Conservation (phyloP, 2,888 invertebrate genomes). For the Caenorhabditis afra region DNA sequence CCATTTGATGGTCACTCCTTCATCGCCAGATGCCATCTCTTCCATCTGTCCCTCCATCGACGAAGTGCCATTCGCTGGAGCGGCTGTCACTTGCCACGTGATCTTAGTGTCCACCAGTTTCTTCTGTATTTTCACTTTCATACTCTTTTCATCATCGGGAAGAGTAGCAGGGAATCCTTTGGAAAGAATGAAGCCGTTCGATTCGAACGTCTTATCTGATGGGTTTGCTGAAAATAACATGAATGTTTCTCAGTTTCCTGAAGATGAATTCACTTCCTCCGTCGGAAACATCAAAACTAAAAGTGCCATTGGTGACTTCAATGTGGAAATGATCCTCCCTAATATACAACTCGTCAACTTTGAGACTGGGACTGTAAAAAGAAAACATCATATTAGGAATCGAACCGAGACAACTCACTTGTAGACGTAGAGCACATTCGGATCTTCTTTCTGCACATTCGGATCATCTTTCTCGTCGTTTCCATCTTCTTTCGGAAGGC, state of each 20-base stretch:
- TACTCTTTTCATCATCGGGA: background rate
- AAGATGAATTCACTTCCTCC: slow-evolving; percentile 9
- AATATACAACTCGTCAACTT: background rate
- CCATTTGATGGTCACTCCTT: background rate
- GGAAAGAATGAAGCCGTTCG: slow-evolving; percentile 15
- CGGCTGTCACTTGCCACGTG: background rate
- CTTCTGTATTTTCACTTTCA: background rate
- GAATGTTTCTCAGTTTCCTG: background rate
- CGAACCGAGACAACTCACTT: too few relatives aligned
- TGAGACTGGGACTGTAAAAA: slow-evolving; percentile 5
- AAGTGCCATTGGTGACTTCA: background rate
- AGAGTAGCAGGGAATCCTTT: slow-evolving; percentile 2
- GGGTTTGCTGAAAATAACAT: background rate
- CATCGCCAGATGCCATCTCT: background rate
- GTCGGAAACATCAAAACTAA: background rate
- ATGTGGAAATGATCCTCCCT: slow-evolving; percentile 18
- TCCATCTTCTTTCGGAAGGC: slow-evolving; percentile 11
- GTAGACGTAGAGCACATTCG: background rate
- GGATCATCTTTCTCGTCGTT: slow-evolving; percentile 1
- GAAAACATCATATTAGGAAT: too few relatives aligned
- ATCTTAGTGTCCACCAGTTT: background rate
- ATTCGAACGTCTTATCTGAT: background rate
- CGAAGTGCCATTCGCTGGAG: background rate
- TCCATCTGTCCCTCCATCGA: background rate
- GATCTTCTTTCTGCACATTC: background rate